A percentile compares a stretch with the other conserved stretches of the same genome.
Evolutionary conservation across 2,113 vertebrate species (phyloP).

Genomic region (Myotis lucifugus): DNA sequence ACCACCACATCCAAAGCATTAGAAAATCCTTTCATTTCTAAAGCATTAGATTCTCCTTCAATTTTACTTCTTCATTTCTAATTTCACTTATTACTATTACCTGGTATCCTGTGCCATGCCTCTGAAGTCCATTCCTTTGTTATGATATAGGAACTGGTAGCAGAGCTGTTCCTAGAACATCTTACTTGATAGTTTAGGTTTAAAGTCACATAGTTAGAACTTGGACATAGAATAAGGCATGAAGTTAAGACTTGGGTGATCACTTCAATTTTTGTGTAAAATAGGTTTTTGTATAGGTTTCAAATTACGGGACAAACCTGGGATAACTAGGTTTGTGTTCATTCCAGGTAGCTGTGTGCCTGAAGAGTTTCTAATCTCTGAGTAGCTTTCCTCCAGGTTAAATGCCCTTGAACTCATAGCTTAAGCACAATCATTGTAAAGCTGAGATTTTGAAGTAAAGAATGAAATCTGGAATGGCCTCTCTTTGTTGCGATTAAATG

Average conservation of each 20-base stretch:
- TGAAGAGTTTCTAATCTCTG: not conserved
- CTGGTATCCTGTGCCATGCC: not conserved
- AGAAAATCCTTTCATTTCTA: not conserved
- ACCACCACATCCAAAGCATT: not conserved
- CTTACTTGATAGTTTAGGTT: not conserved
- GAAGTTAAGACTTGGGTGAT: not conserved
- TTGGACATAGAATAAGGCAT: not conserved
- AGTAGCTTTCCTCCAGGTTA: not conserved
- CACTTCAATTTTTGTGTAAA: not conserved
- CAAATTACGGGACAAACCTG: not conserved
- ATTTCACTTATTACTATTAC: not conserved
- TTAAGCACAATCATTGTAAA: not conserved
- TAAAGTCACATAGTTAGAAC: not conserved
- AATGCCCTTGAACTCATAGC: not conserved
- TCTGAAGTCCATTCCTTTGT: not conserved
- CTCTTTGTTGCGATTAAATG: conserved; percentile 54
- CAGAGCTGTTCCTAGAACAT: not conserved
- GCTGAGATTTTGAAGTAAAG: not conserved
- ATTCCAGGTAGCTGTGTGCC: not conserved
- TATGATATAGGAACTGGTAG: not conserved
- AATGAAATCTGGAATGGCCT: conserved; percentile 41
- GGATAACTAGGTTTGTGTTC: not conserved
- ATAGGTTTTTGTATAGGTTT: not conserved
- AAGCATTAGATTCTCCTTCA: not conserved
- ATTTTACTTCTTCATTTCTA: not conserved